Base-by-base conservation (phyloP, 2,797 vertebrate species). In the Coluber constrictor region DNA sequence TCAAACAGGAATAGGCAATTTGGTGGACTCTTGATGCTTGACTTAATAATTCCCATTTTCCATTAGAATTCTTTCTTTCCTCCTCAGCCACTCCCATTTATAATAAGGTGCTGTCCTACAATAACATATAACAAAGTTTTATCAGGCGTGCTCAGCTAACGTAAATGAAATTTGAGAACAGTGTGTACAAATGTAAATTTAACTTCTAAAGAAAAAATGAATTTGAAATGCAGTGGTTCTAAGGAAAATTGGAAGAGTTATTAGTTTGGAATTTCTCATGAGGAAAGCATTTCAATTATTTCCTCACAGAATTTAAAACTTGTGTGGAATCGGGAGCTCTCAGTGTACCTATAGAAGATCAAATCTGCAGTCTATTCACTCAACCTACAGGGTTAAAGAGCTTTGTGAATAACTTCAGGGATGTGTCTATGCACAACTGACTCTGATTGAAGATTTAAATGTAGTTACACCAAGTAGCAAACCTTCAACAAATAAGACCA, bases 401-500 rank as follows among this genome's bases (percentile, higher is more conserved):
- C 60, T 93, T 90, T 93, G 93, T 55, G 90, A 74, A 96, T 94
- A 92, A 93, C 59, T 94, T 89, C 94, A 89, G 37, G 0, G 86
- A 79, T 29, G 91, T 90, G 93, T 96, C 87, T 93, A 93, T 92
- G 90, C 93, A 86, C 60, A 92, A 0, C 57, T 94, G 63, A 90
- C 90, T 94, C 93, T 55, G 92, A 88, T 0, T 0, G 60, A 43
- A 37, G 18, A 59, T 47, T 37, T 93, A 89, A 66, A 63, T 20
- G 16, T 74, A 23, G 74, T 90, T 63, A 87, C 79, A 87, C 79
- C 56, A 15, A 56, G 37, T 86, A 10, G 54, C 55, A 9, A 96
- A 90, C 87, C 93, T 79, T 25, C 56, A 88, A 90, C 1, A 47
- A 74, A 92, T 94, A 29, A 29, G 60, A 70, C n/a, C 20, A 74